These are phyloP conservation scores for Gortyna flavago DNA, from an alignment of 2,888 invertebrate species.

Conservation along the genomic window DNA sequence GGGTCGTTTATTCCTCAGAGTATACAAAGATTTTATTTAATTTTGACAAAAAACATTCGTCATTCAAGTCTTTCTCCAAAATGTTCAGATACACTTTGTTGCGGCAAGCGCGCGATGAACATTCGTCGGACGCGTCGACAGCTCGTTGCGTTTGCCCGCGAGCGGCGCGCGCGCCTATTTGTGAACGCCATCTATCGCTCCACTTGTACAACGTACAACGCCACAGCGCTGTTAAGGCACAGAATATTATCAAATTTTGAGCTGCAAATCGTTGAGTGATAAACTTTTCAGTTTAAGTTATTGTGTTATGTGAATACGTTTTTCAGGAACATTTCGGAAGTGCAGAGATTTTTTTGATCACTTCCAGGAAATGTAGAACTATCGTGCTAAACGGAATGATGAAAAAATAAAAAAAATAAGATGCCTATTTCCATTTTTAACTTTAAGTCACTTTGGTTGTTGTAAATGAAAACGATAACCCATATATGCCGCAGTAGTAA, in stretches of 20 bases:
- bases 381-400: not conserved
- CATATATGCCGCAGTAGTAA: too few species aligned
- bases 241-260: conserved; percentile 17
- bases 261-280: not conserved
- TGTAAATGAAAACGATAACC: not conserved
- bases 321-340: not conserved
- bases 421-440: not conserved
- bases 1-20: too few species aligned
- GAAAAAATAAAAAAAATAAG: not conserved
- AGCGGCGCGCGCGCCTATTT: conserved; percentile 76
- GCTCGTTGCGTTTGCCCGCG: conserved; percentile 83
- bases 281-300: not conserved
- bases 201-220: conserved; percentile 69
- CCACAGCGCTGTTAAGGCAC: conserved; percentile 60
- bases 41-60: not conserved
- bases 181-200: conserved; percentile 79
- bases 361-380: too few species aligned
- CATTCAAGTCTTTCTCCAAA: conserved; percentile 1
- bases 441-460: not conserved
- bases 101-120: conserved; percentile 57
- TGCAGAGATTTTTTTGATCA: not conserved
- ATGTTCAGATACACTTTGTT: conserved; percentile 50
- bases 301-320: not conserved
- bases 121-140: conserved; percentile 82
- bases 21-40: not conserved